Conservation (phyloP, 2,888 invertebrate species). For the Acanthosepion esculentum region DNA sequence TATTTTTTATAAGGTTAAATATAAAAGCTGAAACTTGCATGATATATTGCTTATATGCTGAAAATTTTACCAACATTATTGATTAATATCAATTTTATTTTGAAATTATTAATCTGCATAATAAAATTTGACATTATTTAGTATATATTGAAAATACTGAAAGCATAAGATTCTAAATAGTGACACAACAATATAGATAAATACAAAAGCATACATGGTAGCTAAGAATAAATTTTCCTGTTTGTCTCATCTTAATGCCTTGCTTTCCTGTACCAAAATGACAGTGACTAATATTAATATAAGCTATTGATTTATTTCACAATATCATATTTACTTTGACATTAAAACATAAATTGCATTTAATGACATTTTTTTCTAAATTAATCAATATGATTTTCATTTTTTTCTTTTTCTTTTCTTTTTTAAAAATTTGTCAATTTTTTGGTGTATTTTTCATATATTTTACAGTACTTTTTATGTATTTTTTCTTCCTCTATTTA, state of each 20-base stretch:
- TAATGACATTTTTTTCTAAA: neutral
- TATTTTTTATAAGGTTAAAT: too few relatives aligned
- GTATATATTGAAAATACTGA: too few relatives aligned
- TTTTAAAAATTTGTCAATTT: neutral
- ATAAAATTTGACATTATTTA: too few relatives aligned
- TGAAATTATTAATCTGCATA: too few relatives aligned
- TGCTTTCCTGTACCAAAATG: neutral
- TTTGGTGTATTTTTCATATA: neutral
- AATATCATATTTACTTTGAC: neutral
- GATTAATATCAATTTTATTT: too few relatives aligned
- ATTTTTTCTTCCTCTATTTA: conserved; percentile 62
- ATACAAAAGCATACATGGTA: neutral
- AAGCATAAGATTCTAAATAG: too few relatives aligned
- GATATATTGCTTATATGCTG: too few relatives aligned
- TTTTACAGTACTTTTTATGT: neutral
- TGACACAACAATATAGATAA: too few relatives aligned
- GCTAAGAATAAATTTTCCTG: neutral
- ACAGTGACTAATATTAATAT: neutral
- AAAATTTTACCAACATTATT: too few relatives aligned
- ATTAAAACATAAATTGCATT: neutral
- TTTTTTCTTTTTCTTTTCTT: neutral
- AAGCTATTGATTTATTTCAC: neutral
- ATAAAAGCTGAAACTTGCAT: too few relatives aligned
- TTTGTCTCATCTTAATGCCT: neutral
- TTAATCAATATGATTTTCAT: neutral